These are phyloP conservation scores for Corythornis vintsioides DNA, from an alignment of 2,113 vertebrate genomes.

Conservation along the genomic window DNA sequence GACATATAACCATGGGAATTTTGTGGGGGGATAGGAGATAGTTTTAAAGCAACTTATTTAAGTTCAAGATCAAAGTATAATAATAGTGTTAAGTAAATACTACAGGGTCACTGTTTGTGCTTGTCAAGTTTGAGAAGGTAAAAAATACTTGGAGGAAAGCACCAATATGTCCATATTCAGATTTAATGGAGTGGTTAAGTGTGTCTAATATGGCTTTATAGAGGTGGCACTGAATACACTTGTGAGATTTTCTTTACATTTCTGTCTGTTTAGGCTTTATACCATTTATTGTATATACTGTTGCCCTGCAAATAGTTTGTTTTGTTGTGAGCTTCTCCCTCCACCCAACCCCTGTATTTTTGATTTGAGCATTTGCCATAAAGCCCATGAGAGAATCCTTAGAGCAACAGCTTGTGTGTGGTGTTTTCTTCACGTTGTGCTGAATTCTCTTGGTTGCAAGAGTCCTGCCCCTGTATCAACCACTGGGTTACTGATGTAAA, in stretches of 20 bases:
- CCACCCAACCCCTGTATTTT: not conserved
- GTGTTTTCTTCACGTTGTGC: not conserved
- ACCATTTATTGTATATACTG: not conserved
- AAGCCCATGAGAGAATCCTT: not conserved
- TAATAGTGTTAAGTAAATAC: not conserved
- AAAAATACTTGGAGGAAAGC: not conserved
- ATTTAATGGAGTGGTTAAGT: slow-evolving; percentile 16
- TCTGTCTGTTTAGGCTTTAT: not conserved
- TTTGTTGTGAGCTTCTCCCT: not conserved
- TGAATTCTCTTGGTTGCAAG: not conserved
- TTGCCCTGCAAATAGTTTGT: not conserved
- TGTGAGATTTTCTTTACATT: not conserved
- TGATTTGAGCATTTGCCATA: not conserved
- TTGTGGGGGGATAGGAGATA: not conserved
- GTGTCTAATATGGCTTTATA: not conserved
- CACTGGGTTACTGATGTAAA: not conserved
- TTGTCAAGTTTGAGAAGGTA: not conserved
- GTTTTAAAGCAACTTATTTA: not conserved
- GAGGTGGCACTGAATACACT: not conserved
- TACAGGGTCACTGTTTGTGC: not conserved
- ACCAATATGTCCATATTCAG: not conserved
- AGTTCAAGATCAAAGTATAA: not conserved
- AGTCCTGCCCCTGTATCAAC: not conserved
- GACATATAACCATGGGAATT: not conserved
- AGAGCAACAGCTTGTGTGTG: not conserved